Conservation (phyloP, 2,888 invertebrate genomes). For the Lottia gigantea region DNA sequence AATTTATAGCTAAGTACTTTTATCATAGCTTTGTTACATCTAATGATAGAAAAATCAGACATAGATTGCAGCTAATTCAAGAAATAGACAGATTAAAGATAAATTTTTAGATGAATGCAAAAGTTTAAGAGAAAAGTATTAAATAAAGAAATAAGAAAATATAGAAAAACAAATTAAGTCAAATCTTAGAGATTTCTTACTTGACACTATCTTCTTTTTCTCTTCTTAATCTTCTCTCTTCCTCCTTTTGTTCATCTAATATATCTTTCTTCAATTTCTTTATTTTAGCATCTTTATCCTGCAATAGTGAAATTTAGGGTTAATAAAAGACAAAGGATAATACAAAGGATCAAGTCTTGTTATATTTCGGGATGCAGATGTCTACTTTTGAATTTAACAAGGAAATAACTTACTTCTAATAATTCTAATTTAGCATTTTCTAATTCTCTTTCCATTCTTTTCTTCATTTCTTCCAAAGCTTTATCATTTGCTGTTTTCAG, state of each 20-base stretch:
- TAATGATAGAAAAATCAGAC: too few relatives aligned
- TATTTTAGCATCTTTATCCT: conserved; percentile 58
- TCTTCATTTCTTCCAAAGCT: conserved; percentile 48
- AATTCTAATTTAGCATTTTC: conserved; percentile 58
- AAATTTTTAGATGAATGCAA: too few relatives aligned
- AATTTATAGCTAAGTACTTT: too few relatives aligned
- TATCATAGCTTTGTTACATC: too few relatives aligned
- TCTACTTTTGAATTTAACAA: too few relatives aligned
- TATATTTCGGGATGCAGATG: too few relatives aligned
- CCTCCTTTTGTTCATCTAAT: conserved; percentile 52
- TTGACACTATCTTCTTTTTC: conserved; percentile 54
- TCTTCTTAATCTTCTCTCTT: conserved; percentile 50
- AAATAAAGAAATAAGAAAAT: too few relatives aligned
- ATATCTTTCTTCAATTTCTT: conserved; percentile 54
- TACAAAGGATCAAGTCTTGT: too few relatives aligned
- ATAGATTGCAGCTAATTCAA: too few relatives aligned
- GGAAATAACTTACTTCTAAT: conserved; percentile 43
- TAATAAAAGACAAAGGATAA: too few relatives aligned
- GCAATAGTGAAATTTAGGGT: neutral
- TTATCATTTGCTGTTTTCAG: conserved; percentile 48
- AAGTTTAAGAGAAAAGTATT: too few relatives aligned
- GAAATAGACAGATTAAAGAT: too few relatives aligned
- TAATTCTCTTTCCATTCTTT: conserved; percentile 53
- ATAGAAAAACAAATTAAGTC: neutral
- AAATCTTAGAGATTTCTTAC: conserved; percentile 35